Evolutionary conservation across 2,888 invertebrate species (phyloP), one percentile per base, ranked within the genome.

Genomic region (Trimorus sp.): DNA sequence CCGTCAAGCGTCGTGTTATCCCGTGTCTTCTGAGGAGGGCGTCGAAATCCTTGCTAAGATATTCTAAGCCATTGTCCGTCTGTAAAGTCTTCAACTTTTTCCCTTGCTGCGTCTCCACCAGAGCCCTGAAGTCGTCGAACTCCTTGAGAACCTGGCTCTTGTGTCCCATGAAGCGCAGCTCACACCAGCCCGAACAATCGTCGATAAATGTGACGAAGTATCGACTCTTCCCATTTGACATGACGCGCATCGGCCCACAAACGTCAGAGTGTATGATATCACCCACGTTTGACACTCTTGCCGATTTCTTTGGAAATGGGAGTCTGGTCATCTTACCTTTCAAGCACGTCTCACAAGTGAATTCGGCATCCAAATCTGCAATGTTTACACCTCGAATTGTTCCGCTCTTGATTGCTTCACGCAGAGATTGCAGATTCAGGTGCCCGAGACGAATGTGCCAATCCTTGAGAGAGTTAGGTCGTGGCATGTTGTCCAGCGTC

Each of bases 121-220:
- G 16, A 7, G 16, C 8, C 38, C 16, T 53, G 65, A 65, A 38
- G 26, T 26, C n/a, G 4, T 53, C 15, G 12, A 65, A 65, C 12
- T 65, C 53, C 3, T 59, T 26, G 1, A 59, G 7, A 6, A 51
- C 60, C n/a, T 70, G 15, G 7, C 51, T 15, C 38, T 68, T 68
- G 1, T 51, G 49, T 6, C 69, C 79, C n/a, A 86, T 36, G 53
- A 85, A 84, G 12, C 81, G 75, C 8, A 87, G 85, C 15, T 84
- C 80, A 40, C 84, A 83, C 84, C 85, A 86, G n/a, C 86, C 62
- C 4, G 83, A 71, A 58, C 51, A 60, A 48, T 88, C 87, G 62
- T 88, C 86, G 7, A 87, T 86, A 45, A 88, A 87, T 1, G 85
- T 85, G 6, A 85, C 62, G 37, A 87, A 84, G 73, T 86, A 88